phyloP scores from a whole-genome alignment of 2,113 vertebrate species.

The Callopanchax toddi region DNA sequence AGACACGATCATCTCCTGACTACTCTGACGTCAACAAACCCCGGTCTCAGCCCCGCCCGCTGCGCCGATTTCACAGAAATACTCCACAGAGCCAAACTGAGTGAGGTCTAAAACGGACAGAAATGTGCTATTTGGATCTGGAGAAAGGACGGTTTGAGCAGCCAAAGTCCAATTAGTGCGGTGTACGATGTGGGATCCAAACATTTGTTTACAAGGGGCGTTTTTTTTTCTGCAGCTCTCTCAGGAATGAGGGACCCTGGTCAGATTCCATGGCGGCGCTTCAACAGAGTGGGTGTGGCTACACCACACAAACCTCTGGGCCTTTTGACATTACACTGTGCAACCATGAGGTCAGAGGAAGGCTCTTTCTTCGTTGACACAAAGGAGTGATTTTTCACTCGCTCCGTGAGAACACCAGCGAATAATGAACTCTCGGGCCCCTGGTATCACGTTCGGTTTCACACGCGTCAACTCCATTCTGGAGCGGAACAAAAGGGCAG shows the following conservation, averaged over 20 bases:
- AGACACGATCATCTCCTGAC: no score
- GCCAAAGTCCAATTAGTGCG: constrained; percentile 71
- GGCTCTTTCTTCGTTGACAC: constrained; percentile 66
- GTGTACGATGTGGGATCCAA: constrained; percentile 57
- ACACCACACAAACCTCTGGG: constrained; percentile 66
- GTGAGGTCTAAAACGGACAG: constrained; percentile 31
- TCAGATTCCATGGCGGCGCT: constrained; percentile 49
- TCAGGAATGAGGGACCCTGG: constrained; percentile 37
- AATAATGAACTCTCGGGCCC: constrained; percentile 68
- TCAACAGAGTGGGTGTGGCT: constrained; percentile 70
- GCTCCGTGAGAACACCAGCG: constrained; percentile 64
- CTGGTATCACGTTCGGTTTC: constrained; percentile 66
- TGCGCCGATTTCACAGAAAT: background rate
- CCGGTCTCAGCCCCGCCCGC: background rate
- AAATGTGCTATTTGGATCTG: constrained; percentile 43
- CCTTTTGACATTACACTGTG: constrained; percentile 74
- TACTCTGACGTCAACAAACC: no score
- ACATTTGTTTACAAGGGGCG: constrained; percentile 68
- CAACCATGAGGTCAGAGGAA: constrained; percentile 75
- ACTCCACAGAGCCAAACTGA: constrained; percentile 33
- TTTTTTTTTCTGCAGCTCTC: constrained; percentile 22
- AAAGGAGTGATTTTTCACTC: constrained; percentile 72
- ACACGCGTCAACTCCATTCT: constrained; percentile 73
- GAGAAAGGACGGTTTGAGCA: constrained; percentile 25
- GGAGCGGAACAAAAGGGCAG: constrained; percentile 69